These are phyloP conservation scores for Acanthopagrus latus DNA, from an alignment of 2,797 vertebrate species.

Conservation along the genomic window DNA sequence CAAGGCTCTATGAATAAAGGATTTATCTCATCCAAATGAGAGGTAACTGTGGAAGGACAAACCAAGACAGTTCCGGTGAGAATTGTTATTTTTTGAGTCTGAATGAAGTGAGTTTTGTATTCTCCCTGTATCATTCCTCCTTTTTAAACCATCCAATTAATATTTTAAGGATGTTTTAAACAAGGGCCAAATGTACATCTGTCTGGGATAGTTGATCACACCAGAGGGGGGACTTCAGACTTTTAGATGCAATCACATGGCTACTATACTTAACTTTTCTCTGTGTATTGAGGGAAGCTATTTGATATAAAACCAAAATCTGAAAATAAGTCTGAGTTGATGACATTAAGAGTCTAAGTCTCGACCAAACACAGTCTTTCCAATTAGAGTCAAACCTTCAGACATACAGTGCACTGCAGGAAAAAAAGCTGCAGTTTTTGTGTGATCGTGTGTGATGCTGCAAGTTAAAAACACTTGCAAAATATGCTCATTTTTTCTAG, in stretches of 20 bases:
- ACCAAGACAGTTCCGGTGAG: no score
- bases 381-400: not conserved
- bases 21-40: no score
- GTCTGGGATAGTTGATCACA: not conserved
- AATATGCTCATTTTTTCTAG: slow-evolving; percentile 32
- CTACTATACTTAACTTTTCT: not conserved
- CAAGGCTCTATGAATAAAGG: no score
- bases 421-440: not conserved
- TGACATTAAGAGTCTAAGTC: not conserved
- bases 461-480: slow-evolving; percentile 26
- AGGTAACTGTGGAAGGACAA: no score
- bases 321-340: not conserved
- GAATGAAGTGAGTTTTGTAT: no score
- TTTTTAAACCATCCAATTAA: not conserved
- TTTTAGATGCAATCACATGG: not conserved
- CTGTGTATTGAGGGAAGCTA: not conserved
- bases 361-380: not conserved
- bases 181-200: not conserved
- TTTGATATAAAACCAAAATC: not conserved
- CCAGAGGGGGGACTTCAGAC: not conserved
- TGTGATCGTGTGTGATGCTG: not conserved
- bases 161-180: not conserved
- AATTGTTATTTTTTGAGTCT: no score
- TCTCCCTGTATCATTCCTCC: no score
- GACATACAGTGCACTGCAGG: not conserved